phyloP scores from a whole-genome alignment of 2,797 vertebrate species.

The Octomys mimax region DNA sequence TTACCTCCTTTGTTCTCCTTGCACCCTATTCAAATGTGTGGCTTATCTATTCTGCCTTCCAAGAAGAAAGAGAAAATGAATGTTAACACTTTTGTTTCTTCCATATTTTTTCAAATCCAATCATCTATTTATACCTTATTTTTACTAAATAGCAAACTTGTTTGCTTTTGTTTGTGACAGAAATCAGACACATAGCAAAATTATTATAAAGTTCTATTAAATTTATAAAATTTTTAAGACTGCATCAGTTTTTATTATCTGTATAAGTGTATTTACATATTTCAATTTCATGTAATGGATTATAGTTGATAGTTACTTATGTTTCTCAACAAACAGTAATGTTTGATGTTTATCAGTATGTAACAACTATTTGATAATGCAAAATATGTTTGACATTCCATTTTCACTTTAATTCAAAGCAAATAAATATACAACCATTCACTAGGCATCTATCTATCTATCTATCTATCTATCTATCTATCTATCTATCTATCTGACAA shows the following conservation, averaged over 20 bases:
- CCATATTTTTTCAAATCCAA: not conserved
- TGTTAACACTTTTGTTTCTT: not conserved
- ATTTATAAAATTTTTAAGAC: not conserved
- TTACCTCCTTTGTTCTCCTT: not conserved
- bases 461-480: too few relatives aligned
- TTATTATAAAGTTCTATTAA: not conserved
- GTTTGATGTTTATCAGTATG: not conserved
- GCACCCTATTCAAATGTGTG: not conserved
- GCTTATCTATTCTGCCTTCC: not conserved
- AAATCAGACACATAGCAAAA: not conserved
- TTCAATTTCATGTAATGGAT: not conserved
- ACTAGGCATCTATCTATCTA: not conserved
- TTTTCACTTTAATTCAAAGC: not conserved
- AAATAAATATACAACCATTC: not conserved
- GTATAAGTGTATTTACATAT: not conserved
- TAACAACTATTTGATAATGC: not conserved
- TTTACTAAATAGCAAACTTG: not conserved
- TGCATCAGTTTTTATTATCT: not conserved
- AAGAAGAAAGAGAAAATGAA: not conserved
- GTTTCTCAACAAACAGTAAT: not conserved
- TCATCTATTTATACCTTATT: not conserved
- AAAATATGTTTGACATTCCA: not conserved
- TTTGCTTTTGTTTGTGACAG: not conserved
- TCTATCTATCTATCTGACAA: too few relatives aligned
- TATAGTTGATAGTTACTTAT: not conserved